phyloP scores from a whole-genome alignment of 2,888 invertebrate species.

The Rhagonycha fulva region DNA sequence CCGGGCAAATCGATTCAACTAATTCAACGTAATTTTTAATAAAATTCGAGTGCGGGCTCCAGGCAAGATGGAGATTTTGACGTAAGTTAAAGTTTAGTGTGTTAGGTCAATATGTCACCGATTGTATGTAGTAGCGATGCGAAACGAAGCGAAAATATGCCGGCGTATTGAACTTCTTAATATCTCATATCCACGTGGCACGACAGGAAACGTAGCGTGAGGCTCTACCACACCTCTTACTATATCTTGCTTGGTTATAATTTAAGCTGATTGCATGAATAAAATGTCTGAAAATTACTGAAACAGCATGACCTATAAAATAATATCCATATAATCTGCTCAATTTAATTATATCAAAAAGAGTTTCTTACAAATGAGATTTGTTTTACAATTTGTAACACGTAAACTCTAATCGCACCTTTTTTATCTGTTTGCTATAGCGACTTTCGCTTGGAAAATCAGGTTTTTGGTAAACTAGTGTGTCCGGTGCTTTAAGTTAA shows the following conservation, averaged over 20 bases:
- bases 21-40: background rate
- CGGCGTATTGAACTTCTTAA: slow-evolving; percentile 28
- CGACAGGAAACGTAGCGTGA: slow-evolving; percentile 35
- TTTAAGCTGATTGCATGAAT: slow-evolving; percentile 23
- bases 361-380: background rate
- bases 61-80: background rate
- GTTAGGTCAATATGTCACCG: slow-evolving; percentile 41
- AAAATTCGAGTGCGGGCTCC: background rate
- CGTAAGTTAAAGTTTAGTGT: slow-evolving; percentile 29
- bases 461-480: background rate
- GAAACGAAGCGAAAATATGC: slow-evolving; percentile 11
- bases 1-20: background rate
- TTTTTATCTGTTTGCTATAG: background rate
- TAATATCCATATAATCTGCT: background rate
- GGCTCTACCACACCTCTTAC: slow-evolving; percentile 29
- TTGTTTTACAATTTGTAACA: background rate
- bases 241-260: slow-evolving; percentile 23
- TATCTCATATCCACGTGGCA: slow-evolving; percentile 18
- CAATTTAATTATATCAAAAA: background rate
- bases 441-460: background rate
- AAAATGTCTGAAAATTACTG: slow-evolving; percentile 14
- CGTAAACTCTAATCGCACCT: background rate
- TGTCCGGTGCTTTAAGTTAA: background rate
- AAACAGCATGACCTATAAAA: slow-evolving; percentile 21
- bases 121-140: slow-evolving; percentile 17